Conservation (phyloP, 2,888 invertebrate genomes). For the Oscheius onirici region DNA sequence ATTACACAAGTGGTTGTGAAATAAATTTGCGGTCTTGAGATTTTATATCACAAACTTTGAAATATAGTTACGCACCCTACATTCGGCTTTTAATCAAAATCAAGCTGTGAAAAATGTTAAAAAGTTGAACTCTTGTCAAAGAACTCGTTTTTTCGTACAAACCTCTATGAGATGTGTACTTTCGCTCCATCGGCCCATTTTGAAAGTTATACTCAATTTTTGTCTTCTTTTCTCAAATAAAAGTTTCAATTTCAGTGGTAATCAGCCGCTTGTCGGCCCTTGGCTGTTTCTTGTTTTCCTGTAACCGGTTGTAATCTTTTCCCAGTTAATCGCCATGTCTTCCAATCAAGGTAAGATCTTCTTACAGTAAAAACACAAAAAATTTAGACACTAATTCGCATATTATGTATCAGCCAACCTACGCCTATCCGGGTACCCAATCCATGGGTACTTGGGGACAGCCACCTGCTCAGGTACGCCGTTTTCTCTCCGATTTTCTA, state of each 20-base stretch:
- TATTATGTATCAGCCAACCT: not conserved
- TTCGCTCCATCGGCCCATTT: too few species aligned
- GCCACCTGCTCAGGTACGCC: constrained; percentile 13
- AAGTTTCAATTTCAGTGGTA: constrained; percentile 14
- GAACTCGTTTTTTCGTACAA: too few species aligned
- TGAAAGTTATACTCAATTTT: not conserved
- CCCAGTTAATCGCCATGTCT: constrained; percentile 11
- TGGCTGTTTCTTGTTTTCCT: not conserved
- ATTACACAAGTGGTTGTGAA: too few species aligned
- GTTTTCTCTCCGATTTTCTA: not conserved
- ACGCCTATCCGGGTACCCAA: not conserved
- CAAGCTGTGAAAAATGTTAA: too few species aligned
- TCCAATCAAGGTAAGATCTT: constrained; percentile 31
- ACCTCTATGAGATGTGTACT: too few species aligned
- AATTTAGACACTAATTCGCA: constrained; percentile 15
- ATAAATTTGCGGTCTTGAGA: too few species aligned
- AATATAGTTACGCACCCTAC: too few species aligned
- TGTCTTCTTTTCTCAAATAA: not conserved
- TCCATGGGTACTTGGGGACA: constrained; percentile 24
- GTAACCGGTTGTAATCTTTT: not conserved
- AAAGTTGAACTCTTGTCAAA: too few species aligned
- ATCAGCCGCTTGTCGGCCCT: constrained; percentile 16
- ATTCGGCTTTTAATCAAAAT: too few species aligned
- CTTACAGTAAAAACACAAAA: not conserved
- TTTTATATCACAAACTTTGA: too few species aligned